Evolutionary conservation across 2,113 vertebrate genomes (phyloP).

Genomic region (Jaculus jaculus): DNA sequence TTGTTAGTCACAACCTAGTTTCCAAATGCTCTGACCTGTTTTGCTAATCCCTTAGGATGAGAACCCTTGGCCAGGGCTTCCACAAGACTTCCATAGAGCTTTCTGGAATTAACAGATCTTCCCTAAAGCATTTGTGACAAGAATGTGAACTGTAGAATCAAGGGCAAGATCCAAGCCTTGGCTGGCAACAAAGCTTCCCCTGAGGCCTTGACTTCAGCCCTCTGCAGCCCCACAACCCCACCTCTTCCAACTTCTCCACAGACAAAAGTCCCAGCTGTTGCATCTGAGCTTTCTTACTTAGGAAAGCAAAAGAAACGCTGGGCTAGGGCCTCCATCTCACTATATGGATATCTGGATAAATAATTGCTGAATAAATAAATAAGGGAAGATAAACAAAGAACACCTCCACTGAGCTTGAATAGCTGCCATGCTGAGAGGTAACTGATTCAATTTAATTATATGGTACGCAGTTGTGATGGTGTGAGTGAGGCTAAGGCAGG

Average conservation of each 20-base stretch:
- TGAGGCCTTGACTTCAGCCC: neutral
- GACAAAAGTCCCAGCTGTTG: neutral
- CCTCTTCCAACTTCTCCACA: neutral
- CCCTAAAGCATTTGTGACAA: neutral
- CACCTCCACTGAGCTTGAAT: constrained; percentile 77
- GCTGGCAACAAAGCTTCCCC: neutral
- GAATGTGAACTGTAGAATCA: neutral
- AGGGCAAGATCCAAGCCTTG: neutral
- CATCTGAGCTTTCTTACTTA: neutral
- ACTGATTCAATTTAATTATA: constrained; percentile 84
- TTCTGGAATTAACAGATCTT: neutral
- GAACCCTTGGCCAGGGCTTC: neutral
- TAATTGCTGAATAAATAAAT: constrained; percentile 74
- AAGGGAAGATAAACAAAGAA: constrained; percentile 73
- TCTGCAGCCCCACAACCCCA: accelerated
- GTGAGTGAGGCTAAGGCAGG: constrained; percentile 65
- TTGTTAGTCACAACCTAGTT: neutral
- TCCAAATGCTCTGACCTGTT: neutral
- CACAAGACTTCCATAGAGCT: neutral
- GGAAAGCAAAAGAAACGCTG: neutral
- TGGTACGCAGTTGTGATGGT: constrained; percentile 69
- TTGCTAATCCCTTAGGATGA: neutral
- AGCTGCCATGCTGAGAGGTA: constrained; percentile 83
- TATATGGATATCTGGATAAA: constrained; percentile 54
- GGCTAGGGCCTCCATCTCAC: neutral